A percentile compares a stretch with the other conserved stretches of the same genome.
Evolutionary conservation across 2,113 vertebrate species (phyloP).

Genomic region (Heterotilapia buettikoferi): DNA sequence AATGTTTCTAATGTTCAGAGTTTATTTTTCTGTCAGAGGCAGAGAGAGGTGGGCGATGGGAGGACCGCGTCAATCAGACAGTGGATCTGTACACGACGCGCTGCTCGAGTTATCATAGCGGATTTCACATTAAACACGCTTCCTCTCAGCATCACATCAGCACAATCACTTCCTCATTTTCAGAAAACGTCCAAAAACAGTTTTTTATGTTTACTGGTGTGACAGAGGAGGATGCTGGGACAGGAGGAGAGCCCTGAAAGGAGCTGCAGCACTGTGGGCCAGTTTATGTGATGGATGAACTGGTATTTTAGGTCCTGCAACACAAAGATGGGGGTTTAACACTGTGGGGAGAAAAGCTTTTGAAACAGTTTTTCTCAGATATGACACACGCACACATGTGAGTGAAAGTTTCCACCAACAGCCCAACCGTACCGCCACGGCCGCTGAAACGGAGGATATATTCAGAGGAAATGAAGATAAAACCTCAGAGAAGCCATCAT

Average conservation of each 20-base stretch:
- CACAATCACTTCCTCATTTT: not conserved
- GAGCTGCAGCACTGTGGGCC: not conserved
- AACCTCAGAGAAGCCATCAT: not conserved
- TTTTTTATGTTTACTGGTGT: not conserved
- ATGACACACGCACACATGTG: not conserved
- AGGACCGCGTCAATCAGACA: not conserved
- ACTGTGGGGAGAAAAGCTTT: not conserved
- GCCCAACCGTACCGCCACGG: not conserved
- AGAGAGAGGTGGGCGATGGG: not conserved
- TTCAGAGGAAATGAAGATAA: not conserved
- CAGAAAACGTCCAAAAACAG: not conserved
- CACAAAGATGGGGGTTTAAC: not conserved
- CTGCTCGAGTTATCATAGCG: not conserved
- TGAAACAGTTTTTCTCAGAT: not conserved
- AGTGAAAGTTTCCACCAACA: not conserved
- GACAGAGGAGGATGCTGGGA: not conserved
- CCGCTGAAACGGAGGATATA: not conserved
- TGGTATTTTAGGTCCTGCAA: not conserved
- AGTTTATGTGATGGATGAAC: not conserved
- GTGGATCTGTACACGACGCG: not conserved
- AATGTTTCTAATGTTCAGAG: not conserved
- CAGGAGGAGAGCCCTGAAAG: not conserved
- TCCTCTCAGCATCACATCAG: not conserved
- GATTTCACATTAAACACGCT: not conserved
- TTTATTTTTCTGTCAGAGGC: not conserved